Base-by-base conservation (phyloP, 1,140 invertebrate genomes). In the Drosophila arawakana region DNA sequence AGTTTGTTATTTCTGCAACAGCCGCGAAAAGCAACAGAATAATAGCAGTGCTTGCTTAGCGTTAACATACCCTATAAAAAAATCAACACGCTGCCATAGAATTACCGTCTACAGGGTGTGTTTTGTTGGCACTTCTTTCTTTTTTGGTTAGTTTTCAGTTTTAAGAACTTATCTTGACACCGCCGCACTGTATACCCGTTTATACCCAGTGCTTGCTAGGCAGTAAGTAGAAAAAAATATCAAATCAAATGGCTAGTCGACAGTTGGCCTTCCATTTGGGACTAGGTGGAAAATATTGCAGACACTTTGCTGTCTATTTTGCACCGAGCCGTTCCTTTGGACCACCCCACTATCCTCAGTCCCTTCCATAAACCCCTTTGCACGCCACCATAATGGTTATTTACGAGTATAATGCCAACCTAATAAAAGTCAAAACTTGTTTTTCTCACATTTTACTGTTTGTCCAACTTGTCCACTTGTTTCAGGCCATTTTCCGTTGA, bases 401-500 rank as follows among this genome's bases (percentile, higher is more conserved):
- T 74, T 43, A 43, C 41, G 41, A 43, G n/a, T 73, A 74, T 50
- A 74, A 63, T 25, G 30, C 34, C 25, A 37, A n/a, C 41, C 41
- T 37, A 74, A 69, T 57, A 74, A 74, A 61, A 74, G 58, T 57
- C 67, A 58, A 35, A 57, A 13, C 25, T 47, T 35, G 7, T 37
- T 60, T 46, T 44, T 8, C 2, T n/a, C 7, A 43, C 13, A 7
- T 21, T 25, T 11, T 25, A 41, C 13, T 54, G 7, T 25, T 59
- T 58, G 25, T 34, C 57, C 13, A 54, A 83, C 6, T 30, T 30
- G 25, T 30, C 93, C 93, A 52, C 49, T 75, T 94, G 18, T 21
- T 95, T n/a, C 94, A 97, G 96, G 96, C 59, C 96, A 96, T 84
- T 97, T 97, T 90, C 96, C 96, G 2, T 92, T 97, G 47, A 95